phyloP scores from a whole-genome alignment of 2,113 vertebrate species.

The Pimephales promelas region DNA sequence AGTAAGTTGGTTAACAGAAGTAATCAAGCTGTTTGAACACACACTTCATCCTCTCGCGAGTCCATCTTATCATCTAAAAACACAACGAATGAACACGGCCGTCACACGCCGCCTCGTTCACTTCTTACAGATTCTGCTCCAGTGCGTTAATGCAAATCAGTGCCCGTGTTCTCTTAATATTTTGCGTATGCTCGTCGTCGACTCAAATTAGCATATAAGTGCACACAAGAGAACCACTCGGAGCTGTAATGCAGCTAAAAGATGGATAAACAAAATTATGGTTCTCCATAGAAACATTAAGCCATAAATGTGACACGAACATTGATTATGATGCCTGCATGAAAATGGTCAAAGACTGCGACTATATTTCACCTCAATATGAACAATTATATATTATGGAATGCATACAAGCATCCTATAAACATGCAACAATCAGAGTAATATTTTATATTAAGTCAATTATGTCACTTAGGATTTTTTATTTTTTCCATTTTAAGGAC shows the following conservation, averaged over 20 bases:
- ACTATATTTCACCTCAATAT: too few relatives aligned
- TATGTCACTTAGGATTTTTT: too few relatives aligned
- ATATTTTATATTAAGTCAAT: too few relatives aligned
- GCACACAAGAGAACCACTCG: neutral
- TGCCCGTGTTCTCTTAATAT: neutral
- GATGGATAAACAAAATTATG: neutral
- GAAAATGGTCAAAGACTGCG: too few relatives aligned
- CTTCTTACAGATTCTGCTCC: neutral
- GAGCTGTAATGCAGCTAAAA: neutral
- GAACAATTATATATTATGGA: too few relatives aligned
- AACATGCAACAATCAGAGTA: too few relatives aligned
- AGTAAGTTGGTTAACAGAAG: neutral
- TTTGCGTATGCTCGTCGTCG: neutral
- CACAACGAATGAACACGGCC: constrained; percentile 17
- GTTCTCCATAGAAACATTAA: neutral
- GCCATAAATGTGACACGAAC: neutral
- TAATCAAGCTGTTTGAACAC: constrained; percentile 4
- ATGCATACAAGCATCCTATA: too few relatives aligned
- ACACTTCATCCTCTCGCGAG: constrained; percentile 16
- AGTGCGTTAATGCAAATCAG: constrained; percentile 1
- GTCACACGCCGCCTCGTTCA: neutral
- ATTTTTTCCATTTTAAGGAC: neutral
- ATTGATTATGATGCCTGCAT: neutral
- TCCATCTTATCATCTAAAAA: constrained; percentile 24
- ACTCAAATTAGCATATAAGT: neutral